These are phyloP conservation scores for Drosophila repletoides DNA, from an alignment of 1,140 invertebrate genomes.

Conservation along the genomic window DNA sequence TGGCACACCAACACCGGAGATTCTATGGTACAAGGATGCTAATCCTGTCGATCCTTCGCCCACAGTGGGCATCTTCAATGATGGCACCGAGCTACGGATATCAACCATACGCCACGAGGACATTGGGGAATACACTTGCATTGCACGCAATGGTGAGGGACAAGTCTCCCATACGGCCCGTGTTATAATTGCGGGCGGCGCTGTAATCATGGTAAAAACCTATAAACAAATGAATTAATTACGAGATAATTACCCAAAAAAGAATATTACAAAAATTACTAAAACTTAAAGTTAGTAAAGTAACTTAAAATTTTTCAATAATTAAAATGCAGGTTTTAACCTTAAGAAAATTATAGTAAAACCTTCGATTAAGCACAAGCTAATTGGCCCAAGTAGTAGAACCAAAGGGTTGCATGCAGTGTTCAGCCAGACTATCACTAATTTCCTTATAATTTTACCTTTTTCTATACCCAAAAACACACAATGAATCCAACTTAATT, in stretches of 20 bases:
- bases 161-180: conserved; percentile 96
- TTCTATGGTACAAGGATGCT: conserved; percentile 95
- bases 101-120: conserved; percentile 94
- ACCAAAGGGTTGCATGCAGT: conserved; percentile 2
- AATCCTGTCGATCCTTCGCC: conserved; percentile 93
- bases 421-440: too few relatives aligned
- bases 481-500: background rate
- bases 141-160: conserved; percentile 96
- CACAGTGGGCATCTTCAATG: conserved; percentile 93
- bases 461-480: background rate
- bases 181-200: conserved; percentile 96
- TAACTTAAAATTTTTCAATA: conserved; percentile 1
- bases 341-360: background rate
- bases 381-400: background rate
- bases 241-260: conserved; percentile 42
- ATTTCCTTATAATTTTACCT: background rate
- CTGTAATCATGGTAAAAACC: conserved; percentile 87
- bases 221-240: conserved; percentile 68
- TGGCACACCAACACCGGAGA: conserved; percentile 95
- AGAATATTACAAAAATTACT: background rate
- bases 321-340: background rate
- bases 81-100: conserved; percentile 95
- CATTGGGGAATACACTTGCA: conserved; percentile 97
- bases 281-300: conserved; percentile 5
- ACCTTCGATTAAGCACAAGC: background rate